Evolutionary conservation across 2,888 invertebrate species (phyloP), one percentile per base, ranked within the genome.

Genomic region (Pammene fasciana): DNA sequence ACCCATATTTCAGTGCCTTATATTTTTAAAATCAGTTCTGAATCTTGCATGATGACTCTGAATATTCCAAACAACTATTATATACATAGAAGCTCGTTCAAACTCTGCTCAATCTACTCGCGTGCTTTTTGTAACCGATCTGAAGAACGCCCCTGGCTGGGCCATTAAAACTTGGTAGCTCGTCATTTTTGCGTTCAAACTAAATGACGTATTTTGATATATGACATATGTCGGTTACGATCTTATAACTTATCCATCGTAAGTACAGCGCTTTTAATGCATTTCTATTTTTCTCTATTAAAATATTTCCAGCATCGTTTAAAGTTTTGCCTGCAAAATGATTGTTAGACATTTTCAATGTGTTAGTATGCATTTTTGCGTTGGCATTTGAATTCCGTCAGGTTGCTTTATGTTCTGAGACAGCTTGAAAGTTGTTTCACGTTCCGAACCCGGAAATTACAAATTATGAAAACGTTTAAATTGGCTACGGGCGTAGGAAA

Each of bases 161-260:
- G 56, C 80, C 80, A 82, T 83, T 84, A 82, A 83, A 84, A 83
- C 79, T 84, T 82, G 59, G 36, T 4, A 45, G n/a, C 16, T 48
- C 43, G 65, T 52, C 59, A 52, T 34, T 45, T 10, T 18, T 38
- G 38, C 50, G 11, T 41, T 26, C 10, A 9, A n/a, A 26, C 38
- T 8, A 62, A 62, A 52, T n/a, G 38, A 41, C 50, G 36, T 62
- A 62, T 52, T 41, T 52, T 52, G 9, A 41, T 41, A 10, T 16
- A n/a, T 38, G 11, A 26, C 18, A 6, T 4, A 26, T 6, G 38
- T 38, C 52, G 18, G 38, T 62, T 50, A 62, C 18, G 50, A 62
- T 16, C 18, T 62, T 62, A 0, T 41, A 5, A 48, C 41, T 18
- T 5, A 18, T 48, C 14, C 11, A 16, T 18, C 11, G 43, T 45